Conservation (phyloP, 2,797 vertebrate genomes). For the Cynopterus sphinx region DNA sequence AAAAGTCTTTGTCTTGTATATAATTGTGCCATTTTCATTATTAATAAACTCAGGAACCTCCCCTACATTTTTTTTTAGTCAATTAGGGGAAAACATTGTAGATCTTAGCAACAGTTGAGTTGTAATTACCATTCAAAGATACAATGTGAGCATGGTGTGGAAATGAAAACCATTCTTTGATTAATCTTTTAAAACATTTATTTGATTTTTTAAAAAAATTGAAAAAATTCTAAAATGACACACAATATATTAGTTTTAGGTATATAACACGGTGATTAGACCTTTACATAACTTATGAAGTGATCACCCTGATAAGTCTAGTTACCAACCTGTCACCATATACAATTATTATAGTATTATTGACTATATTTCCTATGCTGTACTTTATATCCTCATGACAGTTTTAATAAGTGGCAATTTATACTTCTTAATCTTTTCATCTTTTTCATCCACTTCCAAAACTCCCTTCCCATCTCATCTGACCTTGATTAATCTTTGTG, state of each 20-base stretch:
- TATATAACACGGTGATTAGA: neutral
- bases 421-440: neutral
- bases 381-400: neutral
- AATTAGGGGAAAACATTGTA: neutral
- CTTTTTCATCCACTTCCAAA: neutral
- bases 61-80: neutral
- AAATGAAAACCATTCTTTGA: neutral
- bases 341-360: neutral
- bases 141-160: neutral
- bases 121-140: neutral
- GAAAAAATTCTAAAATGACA: neutral
- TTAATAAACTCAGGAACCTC: constrained; percentile 61
- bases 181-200: neutral
- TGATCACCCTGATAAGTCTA: neutral
- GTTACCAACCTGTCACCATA: neutral
- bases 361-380: neutral
- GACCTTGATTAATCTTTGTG: neutral
- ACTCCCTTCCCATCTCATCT: neutral
- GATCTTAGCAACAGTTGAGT: neutral
- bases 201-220: neutral
- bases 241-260: neutral
- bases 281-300: neutral
- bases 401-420: neutral
- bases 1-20: neutral
- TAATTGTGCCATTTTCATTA: constrained; percentile 35